A percentile compares a stretch with the other conserved stretches of the same genome.
These are phyloP conservation scores for Formica aserva DNA, from an alignment of 2,888 invertebrate species.

Conservation along the genomic window DNA sequence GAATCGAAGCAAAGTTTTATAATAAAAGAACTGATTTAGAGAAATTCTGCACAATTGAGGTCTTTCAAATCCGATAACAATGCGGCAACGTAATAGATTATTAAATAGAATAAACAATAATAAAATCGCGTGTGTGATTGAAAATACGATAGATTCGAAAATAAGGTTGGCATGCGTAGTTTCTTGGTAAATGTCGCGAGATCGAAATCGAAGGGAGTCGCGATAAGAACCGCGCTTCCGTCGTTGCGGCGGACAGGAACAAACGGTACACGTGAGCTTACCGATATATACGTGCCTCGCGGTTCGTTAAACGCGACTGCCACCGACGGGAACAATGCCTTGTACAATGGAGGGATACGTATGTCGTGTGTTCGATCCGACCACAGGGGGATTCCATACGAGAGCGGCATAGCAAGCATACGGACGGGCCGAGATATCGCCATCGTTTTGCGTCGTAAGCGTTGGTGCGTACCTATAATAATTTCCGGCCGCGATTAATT, in stretches of 20 bases:
- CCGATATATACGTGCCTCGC: constrained; percentile 68
- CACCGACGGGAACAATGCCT: constrained; percentile 77
- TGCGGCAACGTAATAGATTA: constrained; percentile 11
- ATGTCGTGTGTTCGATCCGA: constrained; percentile 73
- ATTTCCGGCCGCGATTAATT: constrained; percentile 79
- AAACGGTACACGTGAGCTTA: constrained; percentile 73
- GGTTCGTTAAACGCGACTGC: constrained; percentile 78
- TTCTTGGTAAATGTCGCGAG: constrained; percentile 33
- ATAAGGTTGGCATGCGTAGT: background rate
- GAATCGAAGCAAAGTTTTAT: background rate
- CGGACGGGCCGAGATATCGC: constrained; percentile 46
- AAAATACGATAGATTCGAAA: background rate
- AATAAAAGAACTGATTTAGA: too few species aligned
- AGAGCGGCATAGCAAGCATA: constrained; percentile 69
- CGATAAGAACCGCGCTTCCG: constrained; percentile 72
- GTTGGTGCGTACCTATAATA: constrained; percentile 66
- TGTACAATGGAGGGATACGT: constrained; percentile 69
- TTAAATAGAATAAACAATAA: constrained; percentile 5
- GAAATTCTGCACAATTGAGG: background rate
- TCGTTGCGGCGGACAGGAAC: constrained; percentile 66
- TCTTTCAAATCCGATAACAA: background rate
- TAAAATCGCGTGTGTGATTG: background rate
- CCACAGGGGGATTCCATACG: constrained; percentile 64
- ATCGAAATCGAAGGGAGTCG: constrained; percentile 58
- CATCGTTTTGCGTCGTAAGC: constrained; percentile 27